phyloP scores from a whole-genome alignment of 2,888 invertebrate species.

The Scaptomyza polygonia region DNA sequence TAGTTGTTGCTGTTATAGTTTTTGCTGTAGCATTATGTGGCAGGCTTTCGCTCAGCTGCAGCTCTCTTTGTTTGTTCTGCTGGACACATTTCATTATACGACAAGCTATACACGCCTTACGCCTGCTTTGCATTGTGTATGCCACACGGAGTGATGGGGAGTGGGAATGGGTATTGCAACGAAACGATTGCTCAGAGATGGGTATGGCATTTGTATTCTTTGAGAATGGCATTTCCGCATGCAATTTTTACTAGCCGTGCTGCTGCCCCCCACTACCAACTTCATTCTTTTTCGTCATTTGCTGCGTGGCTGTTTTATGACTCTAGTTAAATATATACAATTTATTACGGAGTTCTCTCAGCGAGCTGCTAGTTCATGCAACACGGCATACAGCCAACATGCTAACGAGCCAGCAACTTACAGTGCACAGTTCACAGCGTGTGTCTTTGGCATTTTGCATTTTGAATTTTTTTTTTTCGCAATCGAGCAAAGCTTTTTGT shows the following conservation, averaged over 20 bases:
- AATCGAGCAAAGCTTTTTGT: neutral
- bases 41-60: constrained; percentile 28
- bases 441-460: constrained; percentile 12
- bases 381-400: constrained; percentile 15
- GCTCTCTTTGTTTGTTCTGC: constrained; percentile 64
- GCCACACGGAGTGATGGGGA: constrained; percentile 11
- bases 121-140: constrained; percentile 61
- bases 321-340: constrained; percentile 70
- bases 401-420: constrained; percentile 42
- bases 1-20: neutral
- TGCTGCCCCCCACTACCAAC: neutral
- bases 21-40: constrained; percentile 1
- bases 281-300: neutral
- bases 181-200: constrained; percentile 25
- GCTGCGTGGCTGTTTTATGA: constrained; percentile 31
- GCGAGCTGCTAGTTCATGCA: constrained; percentile 17
- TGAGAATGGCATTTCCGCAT: constrained; percentile 79
- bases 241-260: constrained; percentile 71
- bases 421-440: constrained; percentile 17
- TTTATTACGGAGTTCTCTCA: constrained; percentile 62
- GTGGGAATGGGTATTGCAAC: neutral
- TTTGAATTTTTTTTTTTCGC: neutral
- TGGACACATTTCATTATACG: constrained; percentile 74
- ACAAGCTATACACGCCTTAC: constrained; percentile 31
- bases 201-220: constrained; percentile 71